A percentile compares a stretch with the other conserved stretches of the same genome.
Conservation (phyloP, 2,888 invertebrate genomes). For the Miltochrista miniata region DNA sequence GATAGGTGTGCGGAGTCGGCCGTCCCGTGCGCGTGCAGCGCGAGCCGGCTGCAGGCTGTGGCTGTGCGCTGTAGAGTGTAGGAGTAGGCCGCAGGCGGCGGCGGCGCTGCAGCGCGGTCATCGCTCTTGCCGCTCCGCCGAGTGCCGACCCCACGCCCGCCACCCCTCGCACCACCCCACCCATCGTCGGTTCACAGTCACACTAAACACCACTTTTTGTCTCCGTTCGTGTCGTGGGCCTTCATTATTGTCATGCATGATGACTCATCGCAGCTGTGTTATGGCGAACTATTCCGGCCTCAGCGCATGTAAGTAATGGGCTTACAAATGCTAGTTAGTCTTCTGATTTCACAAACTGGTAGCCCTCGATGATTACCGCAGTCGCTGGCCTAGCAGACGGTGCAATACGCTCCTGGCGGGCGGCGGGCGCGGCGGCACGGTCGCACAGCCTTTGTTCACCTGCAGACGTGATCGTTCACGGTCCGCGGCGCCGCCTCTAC, state of each 20-base stretch:
- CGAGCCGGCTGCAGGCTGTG: constrained; percentile 55
- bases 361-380: neutral
- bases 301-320: neutral
- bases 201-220: constrained; percentile 10
- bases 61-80: too few species aligned
- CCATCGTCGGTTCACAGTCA: constrained; percentile 6
- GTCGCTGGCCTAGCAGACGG: constrained; percentile 6
- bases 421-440: too few species aligned
- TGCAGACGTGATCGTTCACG: constrained; percentile 51
- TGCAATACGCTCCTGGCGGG: constrained; percentile 11
- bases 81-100: constrained; percentile 62
- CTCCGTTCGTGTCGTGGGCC: constrained; percentile 2
- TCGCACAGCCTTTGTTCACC: constrained; percentile 45
- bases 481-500: constrained; percentile 41
- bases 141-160: constrained; percentile 43
- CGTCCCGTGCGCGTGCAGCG: constrained; percentile 45
- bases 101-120: constrained; percentile 59
- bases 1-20: constrained; percentile 20
- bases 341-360: neutral
- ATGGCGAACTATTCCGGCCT: constrained; percentile 1
- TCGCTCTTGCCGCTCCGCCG: constrained; percentile 73
- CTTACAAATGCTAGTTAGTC: neutral
- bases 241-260: constrained; percentile 4
- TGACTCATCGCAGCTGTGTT: constrained; percentile 3
- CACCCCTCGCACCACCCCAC: constrained; percentile 11